Conservation (phyloP, 2,797 vertebrate genomes). For the Sebastes itinus region DNA sequence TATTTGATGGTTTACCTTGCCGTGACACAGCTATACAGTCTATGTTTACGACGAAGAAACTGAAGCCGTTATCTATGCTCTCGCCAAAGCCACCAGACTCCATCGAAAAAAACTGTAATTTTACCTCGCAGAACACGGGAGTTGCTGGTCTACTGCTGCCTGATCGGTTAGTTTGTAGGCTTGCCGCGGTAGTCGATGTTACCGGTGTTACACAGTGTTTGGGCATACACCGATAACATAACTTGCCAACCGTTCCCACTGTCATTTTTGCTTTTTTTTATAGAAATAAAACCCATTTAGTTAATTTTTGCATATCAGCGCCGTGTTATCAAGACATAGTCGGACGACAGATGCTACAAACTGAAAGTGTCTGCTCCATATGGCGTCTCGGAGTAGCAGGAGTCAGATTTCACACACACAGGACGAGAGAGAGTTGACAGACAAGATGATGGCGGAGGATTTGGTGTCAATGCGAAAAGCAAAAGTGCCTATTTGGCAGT, state of each 20-base stretch:
- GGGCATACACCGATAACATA: too few relatives aligned
- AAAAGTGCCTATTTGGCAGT: too few relatives aligned
- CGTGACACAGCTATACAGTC: background rate
- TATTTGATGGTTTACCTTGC: background rate
- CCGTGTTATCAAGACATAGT: too few relatives aligned
- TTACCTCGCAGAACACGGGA: background rate
- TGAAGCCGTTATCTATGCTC: background rate
- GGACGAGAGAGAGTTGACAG: too few relatives aligned
- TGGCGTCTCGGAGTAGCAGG: too few relatives aligned
- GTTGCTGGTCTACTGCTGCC: background rate
- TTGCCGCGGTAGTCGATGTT: accelerated
- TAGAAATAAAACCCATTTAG: accelerated
- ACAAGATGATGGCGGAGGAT: too few relatives aligned
- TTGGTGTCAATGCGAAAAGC: accelerated
- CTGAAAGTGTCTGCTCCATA: too few relatives aligned
- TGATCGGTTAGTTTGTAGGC: background rate
- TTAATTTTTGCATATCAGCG: too few relatives aligned
- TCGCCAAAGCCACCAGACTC: background rate
- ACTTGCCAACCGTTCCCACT: accelerated
- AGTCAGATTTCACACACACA: too few relatives aligned
- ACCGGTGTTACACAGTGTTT: too few relatives aligned
- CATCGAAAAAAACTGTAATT: background rate
- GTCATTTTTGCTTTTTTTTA: too few relatives aligned
- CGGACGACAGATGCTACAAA: too few relatives aligned
- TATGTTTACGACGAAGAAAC: accelerated